Base-by-base conservation (phyloP, 1,140 invertebrate species). In the Pseudomyrmex pallidus region DNA sequence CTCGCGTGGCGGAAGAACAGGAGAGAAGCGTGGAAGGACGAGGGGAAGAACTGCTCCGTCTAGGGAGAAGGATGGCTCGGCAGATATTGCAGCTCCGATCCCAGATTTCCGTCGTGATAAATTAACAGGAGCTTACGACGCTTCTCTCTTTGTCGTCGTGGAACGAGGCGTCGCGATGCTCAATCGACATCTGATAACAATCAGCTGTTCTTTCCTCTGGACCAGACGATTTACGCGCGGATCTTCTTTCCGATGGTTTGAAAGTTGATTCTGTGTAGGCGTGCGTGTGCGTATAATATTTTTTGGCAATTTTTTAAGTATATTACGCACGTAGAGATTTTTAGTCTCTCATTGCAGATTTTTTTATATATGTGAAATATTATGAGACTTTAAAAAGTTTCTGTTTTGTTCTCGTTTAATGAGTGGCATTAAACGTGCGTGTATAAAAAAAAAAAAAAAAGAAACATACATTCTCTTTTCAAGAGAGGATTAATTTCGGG, bases 121-220 rank as follows among this genome's bases (percentile, higher is more conserved):
- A 93, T 93, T 93, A 92, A 92, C 82, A 90, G 87, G 85, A 90
- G 90, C 91, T 92, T 88, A 89, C 89, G 90, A 89, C 91, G 90
- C 87, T 93, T 86, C 63, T 25, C 61, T 72, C 86, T 90, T 87
- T 80, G 70, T 83, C 83, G 84, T 82, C 35, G 25, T 25, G 82
- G 76, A 85, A 54, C 74, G 48, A 67, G 66, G 61, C 59, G 76
- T 87, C 87, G 63, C 68, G 48, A 50, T 67, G 68, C 67, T 70
- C 73, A 64, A 78, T 76, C 59, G 82, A 8, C 74, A 48, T 35
- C 52, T 25, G 62, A 74, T 63, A 46, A 87, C 68, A 54, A 74
- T 87, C 83, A 84, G 57, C 70, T 35, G 35, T 35, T 15, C 10
- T 63, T 8, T n/a, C 44, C 54, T 17, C 22, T 74, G 35, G 0